Evolutionary conservation across 2,797 vertebrate genomes (phyloP).

Genomic region (Tokudaia muenninki): DNA sequence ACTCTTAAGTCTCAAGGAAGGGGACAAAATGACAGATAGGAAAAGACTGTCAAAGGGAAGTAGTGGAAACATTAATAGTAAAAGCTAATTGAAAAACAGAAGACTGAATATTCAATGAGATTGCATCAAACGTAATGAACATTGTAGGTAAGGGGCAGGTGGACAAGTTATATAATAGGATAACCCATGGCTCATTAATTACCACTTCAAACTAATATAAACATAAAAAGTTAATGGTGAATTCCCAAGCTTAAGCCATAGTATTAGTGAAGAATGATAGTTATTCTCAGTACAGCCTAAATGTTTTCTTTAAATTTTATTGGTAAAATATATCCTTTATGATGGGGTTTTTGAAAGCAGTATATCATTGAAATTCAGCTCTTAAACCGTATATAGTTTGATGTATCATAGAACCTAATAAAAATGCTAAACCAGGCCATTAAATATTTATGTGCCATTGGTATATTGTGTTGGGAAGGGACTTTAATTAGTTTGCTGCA

Average conservation of each 20-base stretch:
- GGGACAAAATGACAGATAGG: background rate
- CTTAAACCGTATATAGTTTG: conserved; percentile 71
- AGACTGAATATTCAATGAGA: background rate
- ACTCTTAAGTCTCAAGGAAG: background rate
- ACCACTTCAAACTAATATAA: conserved; percentile 66
- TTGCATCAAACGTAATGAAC: background rate
- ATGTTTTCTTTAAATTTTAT: conserved; percentile 82
- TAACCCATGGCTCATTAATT: background rate
- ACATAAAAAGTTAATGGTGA: conserved; percentile 59
- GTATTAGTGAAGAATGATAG: conserved; percentile 72
- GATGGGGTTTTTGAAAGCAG: conserved; percentile 66
- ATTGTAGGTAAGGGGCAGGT: background rate
- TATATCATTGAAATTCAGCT: conserved; percentile 78
- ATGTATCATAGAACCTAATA: conserved; percentile 80
- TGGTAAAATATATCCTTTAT: conserved; percentile 78
- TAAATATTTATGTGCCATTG: conserved; percentile 73
- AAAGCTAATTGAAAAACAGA: background rate
- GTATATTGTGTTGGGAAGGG: conserved; percentile 71
- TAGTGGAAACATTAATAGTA: background rate
- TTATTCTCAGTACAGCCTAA: conserved; percentile 66
- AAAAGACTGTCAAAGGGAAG: background rate
- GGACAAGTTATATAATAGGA: background rate
- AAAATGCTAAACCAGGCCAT: conserved; percentile 69
- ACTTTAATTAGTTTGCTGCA: conserved; percentile 82
- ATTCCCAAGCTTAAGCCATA: conserved; percentile 56